Percentiles rank a stretch among this genome's conserved stretches.
phyloP scores from a whole-genome alignment of 2,888 invertebrate genomes.

The Scaptomyza cyrtandrae region DNA sequence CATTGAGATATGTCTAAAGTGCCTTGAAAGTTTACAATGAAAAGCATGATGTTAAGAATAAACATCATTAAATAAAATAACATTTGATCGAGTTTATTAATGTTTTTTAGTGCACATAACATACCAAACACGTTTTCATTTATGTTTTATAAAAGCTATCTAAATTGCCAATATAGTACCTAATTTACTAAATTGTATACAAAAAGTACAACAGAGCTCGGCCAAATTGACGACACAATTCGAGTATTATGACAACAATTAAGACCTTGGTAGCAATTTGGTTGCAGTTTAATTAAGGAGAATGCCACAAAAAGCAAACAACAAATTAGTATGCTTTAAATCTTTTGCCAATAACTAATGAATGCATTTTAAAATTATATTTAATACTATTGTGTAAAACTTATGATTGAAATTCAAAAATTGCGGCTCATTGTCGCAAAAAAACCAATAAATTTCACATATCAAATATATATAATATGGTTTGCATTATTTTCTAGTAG shows the following conservation, averaged over 20 bases:
- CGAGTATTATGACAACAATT: conserved; percentile 72
- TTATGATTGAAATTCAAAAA: conserved; percentile 11
- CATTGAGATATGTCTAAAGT: not conserved
- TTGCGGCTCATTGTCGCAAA: conserved; percentile 33
- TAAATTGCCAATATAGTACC: too few relatives aligned
- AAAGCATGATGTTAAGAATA: not conserved
- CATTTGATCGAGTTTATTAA: not conserved
- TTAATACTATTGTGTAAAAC: conserved; percentile 27
- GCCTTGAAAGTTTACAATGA: not conserved
- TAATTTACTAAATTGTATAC: not conserved
- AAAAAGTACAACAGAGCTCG: conserved; percentile 24
- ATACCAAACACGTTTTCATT: not conserved
- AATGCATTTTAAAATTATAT: conserved; percentile 43
- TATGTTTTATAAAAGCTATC: not conserved
- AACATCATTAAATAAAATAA: not conserved
- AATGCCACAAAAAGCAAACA: conserved; percentile 35
- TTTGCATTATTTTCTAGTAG: conserved; percentile 59
- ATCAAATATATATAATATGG: conserved; percentile 50
- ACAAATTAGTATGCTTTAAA: conserved; percentile 53
- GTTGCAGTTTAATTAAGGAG: conserved; percentile 63
- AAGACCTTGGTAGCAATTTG: conserved; percentile 43
- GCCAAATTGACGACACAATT: conserved; percentile 62
- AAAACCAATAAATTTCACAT: conserved; percentile 28
- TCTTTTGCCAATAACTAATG: conserved; percentile 34
- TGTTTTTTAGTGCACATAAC: too few relatives aligned